These are phyloP conservation scores for Zeuzera pyrina DNA, from an alignment of 2,888 invertebrate genomes.

Conservation along the genomic window DNA sequence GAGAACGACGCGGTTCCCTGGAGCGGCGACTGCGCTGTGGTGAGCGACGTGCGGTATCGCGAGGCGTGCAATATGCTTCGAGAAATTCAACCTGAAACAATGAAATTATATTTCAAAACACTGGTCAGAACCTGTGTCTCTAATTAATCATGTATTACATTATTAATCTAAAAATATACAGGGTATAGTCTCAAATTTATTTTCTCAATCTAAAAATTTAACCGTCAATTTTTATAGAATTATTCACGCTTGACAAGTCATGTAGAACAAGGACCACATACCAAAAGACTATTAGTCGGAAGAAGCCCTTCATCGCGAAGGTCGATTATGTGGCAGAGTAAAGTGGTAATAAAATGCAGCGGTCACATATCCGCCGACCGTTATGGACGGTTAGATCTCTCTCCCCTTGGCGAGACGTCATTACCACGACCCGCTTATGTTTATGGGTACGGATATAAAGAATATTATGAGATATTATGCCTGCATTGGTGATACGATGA, in stretches of 20 bases:
- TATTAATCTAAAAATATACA: too few species aligned
- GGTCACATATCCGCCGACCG: slow-evolving; percentile 68
- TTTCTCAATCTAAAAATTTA: too few species aligned
- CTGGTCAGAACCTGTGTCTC: neutral
- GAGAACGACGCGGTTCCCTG: slow-evolving; percentile 54
- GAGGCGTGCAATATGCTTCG: slow-evolving; percentile 82
- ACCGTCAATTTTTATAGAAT: too few species aligned
- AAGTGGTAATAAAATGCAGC: slow-evolving; percentile 74
- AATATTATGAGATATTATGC: slow-evolving; percentile 70
- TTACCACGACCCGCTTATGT: slow-evolving; percentile 67
- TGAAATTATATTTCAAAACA: slow-evolving; percentile 8
- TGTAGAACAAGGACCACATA: slow-evolving; percentile 23
- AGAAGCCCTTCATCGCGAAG: slow-evolving; percentile 66
- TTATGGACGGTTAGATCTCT: slow-evolving; percentile 63
- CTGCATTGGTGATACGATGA: slow-evolving; percentile 56
- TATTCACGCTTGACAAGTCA: too few species aligned
- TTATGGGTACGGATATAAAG: slow-evolving; percentile 69
- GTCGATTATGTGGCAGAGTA: slow-evolving; percentile 71
- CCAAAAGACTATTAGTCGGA: slow-evolving; percentile 50
- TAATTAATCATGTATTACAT: neutral
- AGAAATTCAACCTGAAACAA: slow-evolving; percentile 79
- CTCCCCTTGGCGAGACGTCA: slow-evolving; percentile 58
- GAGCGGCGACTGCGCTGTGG: slow-evolving; percentile 61
- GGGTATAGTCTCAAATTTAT: too few species aligned
- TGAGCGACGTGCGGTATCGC: slow-evolving; percentile 74